phyloP scores from a whole-genome alignment of 1,140 invertebrate species.

The Leptinotarsa texana region DNA sequence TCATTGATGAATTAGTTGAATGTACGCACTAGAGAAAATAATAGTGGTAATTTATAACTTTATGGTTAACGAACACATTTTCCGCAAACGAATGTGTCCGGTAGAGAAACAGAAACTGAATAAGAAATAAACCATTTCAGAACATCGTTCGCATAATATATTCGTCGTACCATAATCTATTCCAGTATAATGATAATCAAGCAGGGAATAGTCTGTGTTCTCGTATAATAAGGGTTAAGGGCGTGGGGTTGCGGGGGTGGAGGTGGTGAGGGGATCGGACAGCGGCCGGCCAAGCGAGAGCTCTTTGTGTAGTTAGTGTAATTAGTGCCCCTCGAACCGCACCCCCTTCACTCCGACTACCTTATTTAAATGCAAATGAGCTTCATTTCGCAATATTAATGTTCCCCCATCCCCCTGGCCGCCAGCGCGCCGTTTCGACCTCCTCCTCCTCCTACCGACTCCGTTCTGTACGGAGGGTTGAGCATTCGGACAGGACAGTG shows the following conservation, averaged over 20 bases:
- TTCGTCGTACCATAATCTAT: constrained; percentile 28
- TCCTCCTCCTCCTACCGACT: constrained; percentile 39
- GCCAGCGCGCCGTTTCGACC: constrained; percentile 25
- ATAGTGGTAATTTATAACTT: too few relatives aligned
- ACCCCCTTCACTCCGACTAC: constrained; percentile 60
- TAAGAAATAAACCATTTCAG: constrained; percentile 23
- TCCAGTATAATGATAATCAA: constrained; percentile 32
- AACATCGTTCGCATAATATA: constrained; percentile 18
- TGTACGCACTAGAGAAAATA: too few relatives aligned
- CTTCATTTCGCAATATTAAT: constrained; percentile 86
- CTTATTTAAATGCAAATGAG: constrained; percentile 88
- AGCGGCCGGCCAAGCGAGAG: constrained; percentile 54
- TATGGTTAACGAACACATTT: too few relatives aligned
- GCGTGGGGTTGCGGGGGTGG: constrained; percentile 26
- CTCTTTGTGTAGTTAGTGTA: constrained; percentile 58
- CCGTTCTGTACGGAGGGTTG: constrained; percentile 14
- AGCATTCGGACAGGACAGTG: constrained; percentile 11
- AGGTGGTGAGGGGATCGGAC: constrained; percentile 45
- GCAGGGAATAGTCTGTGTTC: constrained; percentile 28
- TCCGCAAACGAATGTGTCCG: too few relatives aligned
- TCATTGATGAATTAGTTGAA: too few relatives aligned
- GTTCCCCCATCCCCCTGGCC: constrained; percentile 64
- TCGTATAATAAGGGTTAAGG: constrained; percentile 31
- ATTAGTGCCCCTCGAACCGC: constrained; percentile 53
- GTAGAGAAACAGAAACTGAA: too few relatives aligned